Conservation (phyloP, 2,888 invertebrate genomes). For the Drosophila lutescens region DNA sequence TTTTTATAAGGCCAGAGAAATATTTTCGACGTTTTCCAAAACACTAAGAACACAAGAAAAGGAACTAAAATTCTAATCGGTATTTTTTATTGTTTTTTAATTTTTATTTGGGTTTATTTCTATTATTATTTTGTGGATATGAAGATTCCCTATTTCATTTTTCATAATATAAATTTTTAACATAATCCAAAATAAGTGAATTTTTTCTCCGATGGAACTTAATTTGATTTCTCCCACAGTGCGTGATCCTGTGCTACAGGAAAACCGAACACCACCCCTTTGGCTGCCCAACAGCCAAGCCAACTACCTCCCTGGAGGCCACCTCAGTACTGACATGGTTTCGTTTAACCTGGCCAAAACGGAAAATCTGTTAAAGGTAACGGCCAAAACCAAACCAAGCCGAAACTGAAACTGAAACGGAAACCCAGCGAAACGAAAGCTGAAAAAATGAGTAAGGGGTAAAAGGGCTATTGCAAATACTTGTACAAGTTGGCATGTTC, state of each 20-base stretch:
- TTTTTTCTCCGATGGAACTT: too few relatives aligned
- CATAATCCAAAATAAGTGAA: neutral
- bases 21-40: neutral
- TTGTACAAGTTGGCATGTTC: constrained; percentile 47
- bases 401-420: constrained; percentile 33
- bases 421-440: constrained; percentile 31
- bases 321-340: constrained; percentile 64
- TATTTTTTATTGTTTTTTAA: too few relatives aligned
- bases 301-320: constrained; percentile 34
- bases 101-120: too few relatives aligned
- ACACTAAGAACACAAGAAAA: neutral
- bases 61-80: neutral
- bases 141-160: too few relatives aligned
- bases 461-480: constrained; percentile 31
- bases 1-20: neutral
- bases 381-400: constrained; percentile 34
- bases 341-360: constrained; percentile 54
- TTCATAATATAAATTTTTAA: too few relatives aligned
- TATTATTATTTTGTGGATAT: too few relatives aligned
- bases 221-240: constrained; percentile 39
- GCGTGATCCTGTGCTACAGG: constrained; percentile 28
- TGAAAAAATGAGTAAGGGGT: neutral
- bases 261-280: neutral
- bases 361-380: constrained; percentile 71
- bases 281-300: constrained; percentile 8